Evolutionary conservation across 2,113 vertebrate genomes (phyloP).

Genomic region (Neolamprologus falcicula): DNA sequence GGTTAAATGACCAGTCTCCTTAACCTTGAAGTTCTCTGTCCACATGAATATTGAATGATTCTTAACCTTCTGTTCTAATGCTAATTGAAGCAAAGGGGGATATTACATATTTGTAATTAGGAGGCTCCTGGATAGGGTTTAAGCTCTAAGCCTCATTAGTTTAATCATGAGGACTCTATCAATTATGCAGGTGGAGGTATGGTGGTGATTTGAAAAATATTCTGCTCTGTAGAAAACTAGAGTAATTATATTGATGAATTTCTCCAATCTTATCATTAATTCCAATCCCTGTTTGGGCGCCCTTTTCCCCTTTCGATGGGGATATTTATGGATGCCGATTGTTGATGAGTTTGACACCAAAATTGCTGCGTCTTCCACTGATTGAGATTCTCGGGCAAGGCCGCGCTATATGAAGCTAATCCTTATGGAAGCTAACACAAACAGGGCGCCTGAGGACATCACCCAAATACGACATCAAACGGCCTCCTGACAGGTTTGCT

Average conservation of each 20-base stretch:
- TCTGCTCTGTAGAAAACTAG: constrained; percentile 41
- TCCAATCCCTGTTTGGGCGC: neutral
- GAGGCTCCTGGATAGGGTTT: constrained; percentile 46
- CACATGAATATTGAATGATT: constrained; percentile 67
- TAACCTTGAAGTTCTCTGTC: constrained; percentile 66
- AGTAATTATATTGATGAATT: constrained; percentile 56
- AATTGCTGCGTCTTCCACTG: constrained; percentile 2
- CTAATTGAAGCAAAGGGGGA: constrained; percentile 58
- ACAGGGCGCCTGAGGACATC: constrained; percentile 61
- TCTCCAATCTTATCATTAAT: constrained; percentile 35
- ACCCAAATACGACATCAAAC: constrained; percentile 69
- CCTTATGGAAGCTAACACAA: constrained; percentile 68
- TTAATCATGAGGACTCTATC: constrained; percentile 61
- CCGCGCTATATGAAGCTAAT: constrained; percentile 63
- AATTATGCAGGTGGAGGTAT: constrained; percentile 68
- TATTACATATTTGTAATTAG: constrained; percentile 73
- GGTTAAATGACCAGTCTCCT: constrained; percentile 67
- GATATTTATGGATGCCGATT: neutral
- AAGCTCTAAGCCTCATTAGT: constrained; percentile 63
- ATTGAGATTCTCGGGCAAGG: constrained; percentile 30
- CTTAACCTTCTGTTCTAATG: constrained; percentile 67
- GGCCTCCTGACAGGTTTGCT: constrained; percentile 70
- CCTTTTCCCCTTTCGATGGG: neutral
- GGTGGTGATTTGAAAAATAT: constrained; percentile 54
- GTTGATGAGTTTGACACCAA: neutral